Conservation (phyloP, 2,797 vertebrate species). For the Phataginus tricuspis region DNA sequence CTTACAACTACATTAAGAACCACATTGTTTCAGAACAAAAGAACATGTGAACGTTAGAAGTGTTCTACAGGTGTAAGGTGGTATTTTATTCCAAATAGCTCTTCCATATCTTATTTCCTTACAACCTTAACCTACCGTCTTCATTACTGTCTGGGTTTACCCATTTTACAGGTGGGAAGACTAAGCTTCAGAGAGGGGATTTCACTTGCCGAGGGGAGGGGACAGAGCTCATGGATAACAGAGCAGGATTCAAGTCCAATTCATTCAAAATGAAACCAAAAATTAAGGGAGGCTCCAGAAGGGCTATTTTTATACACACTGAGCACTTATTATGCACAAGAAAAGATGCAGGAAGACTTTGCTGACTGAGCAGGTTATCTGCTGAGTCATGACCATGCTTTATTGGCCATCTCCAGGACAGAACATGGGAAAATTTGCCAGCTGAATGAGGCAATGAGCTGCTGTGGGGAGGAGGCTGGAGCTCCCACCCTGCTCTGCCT, state of each 20-base stretch:
- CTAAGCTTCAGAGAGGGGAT: background rate
- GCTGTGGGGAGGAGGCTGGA: fast-evolving
- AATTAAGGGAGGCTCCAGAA: background rate
- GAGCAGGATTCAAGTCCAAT: background rate
- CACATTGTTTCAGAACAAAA: background rate
- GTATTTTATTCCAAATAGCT: background rate
- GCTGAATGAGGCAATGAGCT: fast-evolving
- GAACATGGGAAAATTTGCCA: background rate
- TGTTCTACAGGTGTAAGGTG: background rate
- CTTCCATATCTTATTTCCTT: background rate
- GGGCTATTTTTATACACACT: background rate
- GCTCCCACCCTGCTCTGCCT: background rate
- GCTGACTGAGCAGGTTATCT: too few species aligned
- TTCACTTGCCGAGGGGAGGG: background rate
- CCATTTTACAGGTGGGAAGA: background rate
- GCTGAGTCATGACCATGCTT: background rate
- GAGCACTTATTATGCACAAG: background rate
- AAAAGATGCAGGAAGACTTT: background rate
- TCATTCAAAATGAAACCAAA: background rate
- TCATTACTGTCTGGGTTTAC: background rate
- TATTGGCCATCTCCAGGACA: background rate
- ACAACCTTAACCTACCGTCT: background rate
- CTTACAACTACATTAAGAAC: background rate
- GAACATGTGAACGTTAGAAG: background rate
- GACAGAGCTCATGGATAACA: background rate